Percentiles rank a stretch among this genome's conserved stretches.
Conservation (phyloP, 2,113 vertebrate genomes). For the Dromaius novaehollandiae region DNA sequence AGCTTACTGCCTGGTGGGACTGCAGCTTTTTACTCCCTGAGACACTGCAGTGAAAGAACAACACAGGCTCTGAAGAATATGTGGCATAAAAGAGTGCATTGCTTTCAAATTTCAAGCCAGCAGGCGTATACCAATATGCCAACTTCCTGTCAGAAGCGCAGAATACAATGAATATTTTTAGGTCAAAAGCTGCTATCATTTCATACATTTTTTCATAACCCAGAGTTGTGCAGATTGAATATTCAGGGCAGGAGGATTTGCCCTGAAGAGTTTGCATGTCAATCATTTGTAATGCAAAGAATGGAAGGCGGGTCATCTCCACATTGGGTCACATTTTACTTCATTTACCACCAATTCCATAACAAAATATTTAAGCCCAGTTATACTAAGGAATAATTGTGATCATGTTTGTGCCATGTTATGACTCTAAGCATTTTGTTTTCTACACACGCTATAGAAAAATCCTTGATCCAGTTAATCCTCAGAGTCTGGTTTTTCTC, state of each 20-base stretch:
- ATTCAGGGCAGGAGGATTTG: constrained; percentile 10
- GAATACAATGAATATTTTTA: constrained; percentile 15
- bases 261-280: neutral
- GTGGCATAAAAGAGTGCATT: neutral
- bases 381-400: constrained; percentile 18
- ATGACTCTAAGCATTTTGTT: constrained; percentile 14
- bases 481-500: constrained; percentile 15
- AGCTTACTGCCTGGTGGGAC: neutral
- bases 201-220: constrained; percentile 7
- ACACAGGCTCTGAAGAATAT: neutral
- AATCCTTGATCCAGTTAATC: neutral
- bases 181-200: neutral
- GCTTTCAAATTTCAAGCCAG: neutral
- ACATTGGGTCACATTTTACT: neutral
- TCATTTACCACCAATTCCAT: neutral
- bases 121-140: neutral
- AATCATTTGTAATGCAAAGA: constrained; percentile 24
- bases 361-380: neutral
- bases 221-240: constrained; percentile 18
- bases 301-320: neutral
- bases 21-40: neutral
- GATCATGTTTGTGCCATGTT: neutral
- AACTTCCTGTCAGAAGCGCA: constrained; percentile 7
- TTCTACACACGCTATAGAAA: neutral
- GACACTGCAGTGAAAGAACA: neutral